Evolutionary conservation across 2,888 invertebrate genomes (phyloP), one percentile per base, ranked within the genome.

Genomic region (Eucera pruinosa): DNA sequence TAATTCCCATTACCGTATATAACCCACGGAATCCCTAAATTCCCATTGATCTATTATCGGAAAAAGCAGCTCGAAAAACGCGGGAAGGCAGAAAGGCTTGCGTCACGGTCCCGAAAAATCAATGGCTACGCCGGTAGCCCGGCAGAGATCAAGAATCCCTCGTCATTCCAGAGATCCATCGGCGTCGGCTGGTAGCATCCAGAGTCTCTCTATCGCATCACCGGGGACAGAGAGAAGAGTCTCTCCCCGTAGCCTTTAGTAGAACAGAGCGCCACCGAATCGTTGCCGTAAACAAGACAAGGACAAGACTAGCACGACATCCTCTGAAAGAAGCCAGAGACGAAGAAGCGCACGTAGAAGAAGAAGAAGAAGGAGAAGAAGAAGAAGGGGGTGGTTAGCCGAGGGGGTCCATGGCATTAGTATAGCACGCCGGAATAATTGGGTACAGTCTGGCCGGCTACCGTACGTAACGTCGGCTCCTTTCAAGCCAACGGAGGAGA

Each of bases 371-470:
- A 48, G 57, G 60, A 57, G 27, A 52, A 20, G 33, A 45, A 18
- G 60, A 50, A 80, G 79, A 58, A 70, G 78, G 67, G 77, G 78
- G 75, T 69, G 82, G 74, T 77, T 77, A 79, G 82, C 68, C 84
- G 61, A 80, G 80, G 85, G 81, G 85, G 81, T 84, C 86, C 86
- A 86, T 86, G 87, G 90, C 88, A 89, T 91, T 90, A 91, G 90
- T 91, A 91, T 90, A 91, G 90, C 90, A 90, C 90, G 88, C 83
- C 83, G 86, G 88, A 91, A 91, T 91, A 91, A 91, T 91, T 91
- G 90, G 91, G 90, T 90, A 91, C 91, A 91, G 90, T 90, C 89
- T 86, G 86, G 81, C 83, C 82, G 88, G 91, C 91, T 91, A 91
- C 91, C 87, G 91, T 91, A 89, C 89, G 85, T 81, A 87, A 83